Evolutionary conservation across 2,888 invertebrate species (phyloP), one percentile per base, ranked within the genome.

Genomic region (Xylophagus ater): DNA sequence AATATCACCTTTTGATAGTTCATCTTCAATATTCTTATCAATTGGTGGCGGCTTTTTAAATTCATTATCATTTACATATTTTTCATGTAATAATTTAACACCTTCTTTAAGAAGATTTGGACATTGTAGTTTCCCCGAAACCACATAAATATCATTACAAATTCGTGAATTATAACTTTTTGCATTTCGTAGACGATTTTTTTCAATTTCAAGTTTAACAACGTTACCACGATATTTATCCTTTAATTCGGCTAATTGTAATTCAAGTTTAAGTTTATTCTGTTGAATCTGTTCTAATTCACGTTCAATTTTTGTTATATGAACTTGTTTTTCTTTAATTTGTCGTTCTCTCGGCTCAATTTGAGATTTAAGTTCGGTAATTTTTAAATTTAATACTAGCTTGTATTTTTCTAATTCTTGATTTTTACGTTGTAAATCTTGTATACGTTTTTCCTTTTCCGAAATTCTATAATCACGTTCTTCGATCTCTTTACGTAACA

Each of bases 331-430:
- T 50, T 82, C 80, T 58, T 80, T 78, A 50, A 92, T 89, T 54
- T 84, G 84, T 46, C 78, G 74, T 55, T 90, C 88, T 49, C 82
- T 74, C 2, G 90, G 90, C 55, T 88, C 86, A 53, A 93, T 86
- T 67, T 82, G 79, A 54, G 78, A 78, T 59, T 86, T 84, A 15
- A 92, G 61, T 54, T 93, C 90, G 20, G 81, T 78, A 42, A 93
- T 88, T 62, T 89, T 89, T 57, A 88, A 87, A 55, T 86, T 85
- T 21, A 92, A 66, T 2, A 92, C 87, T 59, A 87, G 89, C 57
- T 87, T 89, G 59, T 84, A 87, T 60, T 92, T 93, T 57, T 93
- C 89, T 46, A 93, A 62, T 56, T 92, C 90, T 54, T 81, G 79
- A 55, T 86, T 90, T 56, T 81, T 85, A 47, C 80, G 76, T 58